Evolutionary conservation across 2,113 vertebrate species (phyloP), one percentile per base, ranked within the genome.

Genomic region (Maccullochella peelii): DNA sequence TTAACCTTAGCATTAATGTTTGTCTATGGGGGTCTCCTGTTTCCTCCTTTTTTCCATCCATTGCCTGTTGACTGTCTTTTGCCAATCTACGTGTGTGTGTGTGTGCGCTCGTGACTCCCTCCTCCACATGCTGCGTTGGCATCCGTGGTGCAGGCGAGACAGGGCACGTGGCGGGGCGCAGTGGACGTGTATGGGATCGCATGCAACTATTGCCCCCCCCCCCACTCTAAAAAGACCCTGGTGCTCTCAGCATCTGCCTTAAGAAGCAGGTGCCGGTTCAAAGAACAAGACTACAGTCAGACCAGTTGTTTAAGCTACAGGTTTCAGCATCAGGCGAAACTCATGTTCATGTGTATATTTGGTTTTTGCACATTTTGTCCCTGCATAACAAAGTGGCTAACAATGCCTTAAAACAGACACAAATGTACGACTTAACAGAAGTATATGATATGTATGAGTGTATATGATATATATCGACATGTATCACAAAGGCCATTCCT

Each of bases 281-380:
- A 91, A 88, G 89, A 94, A 92, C 91, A 85, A 89, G 73, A 82
- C 82, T 89, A 61, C 77, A 88, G 82, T 88, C 89, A 82, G 79
- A 93, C 93, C 93, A 93, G 92, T 86, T 92, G 85, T 93, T 92
- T 93, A 94, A 94, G 94, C 93, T 92, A 92, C 83, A 88, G 86
- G 77, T 89, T 90, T 92, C 73, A 91, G 79, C 88, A 79, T 78
- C 87, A 88, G 86, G 73, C 85, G 77, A 72, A 76, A 84, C 71
- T 80, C 33, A 1, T 49, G 10, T 80, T 83, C 74, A 66, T 91
- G 77, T 89, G 73, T 88, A 79, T 87, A 50, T 89, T 87, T 84
- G 76, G 50, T 80, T 89, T 84, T 90, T 88, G 81, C 79, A 86
- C 77, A 80, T 77, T 75, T 67, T 72, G 10, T 85, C 82, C 72